These are phyloP conservation scores for Melanotus villosus DNA, from an alignment of 2,888 invertebrate species.

Conservation along the genomic window DNA sequence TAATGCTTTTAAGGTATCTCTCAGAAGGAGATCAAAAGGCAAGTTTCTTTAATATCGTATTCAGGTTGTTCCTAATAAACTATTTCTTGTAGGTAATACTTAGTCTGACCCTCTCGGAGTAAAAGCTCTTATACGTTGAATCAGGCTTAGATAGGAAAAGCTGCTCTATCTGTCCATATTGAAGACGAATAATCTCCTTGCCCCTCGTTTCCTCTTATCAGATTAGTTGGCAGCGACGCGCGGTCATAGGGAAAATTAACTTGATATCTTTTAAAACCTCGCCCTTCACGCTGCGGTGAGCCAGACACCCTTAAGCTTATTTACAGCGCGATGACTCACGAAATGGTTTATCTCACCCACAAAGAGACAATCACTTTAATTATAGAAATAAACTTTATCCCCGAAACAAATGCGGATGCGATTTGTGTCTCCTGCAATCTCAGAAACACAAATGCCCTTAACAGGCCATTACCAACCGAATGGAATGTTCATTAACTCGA, in stretches of 20 bases:
- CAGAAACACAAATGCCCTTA: constrained; percentile 6
- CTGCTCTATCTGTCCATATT: constrained; percentile 36
- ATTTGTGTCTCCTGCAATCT: constrained; percentile 18
- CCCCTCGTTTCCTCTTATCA: constrained; percentile 54
- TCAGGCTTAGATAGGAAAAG: constrained; percentile 29
- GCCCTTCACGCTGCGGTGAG: constrained; percentile 53
- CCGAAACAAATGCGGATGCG: constrained; percentile 19
- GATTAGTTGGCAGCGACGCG: constrained; percentile 59
- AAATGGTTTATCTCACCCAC: constrained; percentile 38
- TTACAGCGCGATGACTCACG: constrained; percentile 50
- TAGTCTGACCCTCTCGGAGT: neutral
- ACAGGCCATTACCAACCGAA: constrained; percentile 11
- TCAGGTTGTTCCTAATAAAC: too few relatives aligned
- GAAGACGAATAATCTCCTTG: constrained; percentile 40
- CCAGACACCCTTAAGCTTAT: constrained; percentile 55
- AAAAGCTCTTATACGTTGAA: neutral
- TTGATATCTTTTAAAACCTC: constrained; percentile 60
- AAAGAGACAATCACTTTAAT: constrained; percentile 44
- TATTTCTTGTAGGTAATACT: too few relatives aligned
- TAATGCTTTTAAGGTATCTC: too few relatives aligned
- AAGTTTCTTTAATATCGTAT: too few relatives aligned
- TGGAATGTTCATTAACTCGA: constrained; percentile 9
- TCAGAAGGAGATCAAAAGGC: too few relatives aligned
- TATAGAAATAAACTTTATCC: constrained; percentile 35
- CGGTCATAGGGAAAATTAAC: constrained; percentile 63